Percentiles rank a stretch among this genome's conserved stretches.
Conservation (phyloP, 2,113 vertebrate species). For the Zosterops lateralis region DNA sequence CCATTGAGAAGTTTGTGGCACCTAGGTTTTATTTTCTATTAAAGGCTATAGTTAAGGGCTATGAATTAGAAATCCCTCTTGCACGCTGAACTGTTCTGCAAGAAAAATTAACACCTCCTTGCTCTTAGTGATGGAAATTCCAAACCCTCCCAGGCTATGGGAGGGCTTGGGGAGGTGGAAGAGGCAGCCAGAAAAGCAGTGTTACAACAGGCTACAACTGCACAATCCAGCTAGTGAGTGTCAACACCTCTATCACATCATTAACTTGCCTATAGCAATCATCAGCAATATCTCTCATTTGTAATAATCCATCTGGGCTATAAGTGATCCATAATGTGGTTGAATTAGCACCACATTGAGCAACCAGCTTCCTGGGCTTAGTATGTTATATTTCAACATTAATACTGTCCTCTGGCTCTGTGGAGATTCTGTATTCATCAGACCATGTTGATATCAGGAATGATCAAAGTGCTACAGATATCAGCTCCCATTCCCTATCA, state of each 20-base stretch:
- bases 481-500: background rate
- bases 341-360: background rate
- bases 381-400: background rate
- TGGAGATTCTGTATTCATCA: background rate
- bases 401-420: background rate
- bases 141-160: background rate
- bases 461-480: background rate
- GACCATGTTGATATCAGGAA: background rate
- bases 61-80: background rate
- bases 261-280: background rate
- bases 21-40: background rate
- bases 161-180: background rate
- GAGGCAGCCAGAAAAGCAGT: background rate
- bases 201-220: background rate
- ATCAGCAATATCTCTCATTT: background rate
- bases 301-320: background rate
- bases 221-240: background rate
- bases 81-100: rapidly evolving
- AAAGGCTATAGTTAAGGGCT: background rate
- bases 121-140: background rate
- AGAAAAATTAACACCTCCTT: background rate
- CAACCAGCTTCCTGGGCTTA: background rate
- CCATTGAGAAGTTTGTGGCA: background rate
- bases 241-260: background rate
- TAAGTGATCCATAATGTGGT: background rate